Evolutionary conservation across 2,113 vertebrate species (phyloP), one percentile per base, ranked within the genome.

Genomic region (Tor tambroides): DNA sequence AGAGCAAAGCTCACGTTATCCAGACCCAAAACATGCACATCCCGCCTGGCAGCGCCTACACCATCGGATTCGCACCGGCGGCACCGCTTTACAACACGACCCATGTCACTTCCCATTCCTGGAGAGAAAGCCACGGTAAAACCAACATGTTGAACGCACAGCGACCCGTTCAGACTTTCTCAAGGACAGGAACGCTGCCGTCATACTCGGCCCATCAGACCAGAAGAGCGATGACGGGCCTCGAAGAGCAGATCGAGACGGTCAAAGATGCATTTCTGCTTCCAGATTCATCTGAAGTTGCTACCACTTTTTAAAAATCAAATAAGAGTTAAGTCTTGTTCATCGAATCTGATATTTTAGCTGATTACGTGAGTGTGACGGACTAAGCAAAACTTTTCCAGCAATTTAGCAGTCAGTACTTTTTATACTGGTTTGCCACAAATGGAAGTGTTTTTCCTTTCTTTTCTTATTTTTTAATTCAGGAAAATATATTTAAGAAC

Each of bases 291-390:
- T 74, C 86, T 26, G 93, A 94, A 69, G 92, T 95, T 59, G 94
- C 95, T 23, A 95, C 95, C 9, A 92, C 94, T 23, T 95, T 95
- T 91, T 95, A 92, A 28, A 49, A 3, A 59, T 59, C 56, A n/a
- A 2, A 59, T 59, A 59, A 59, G 21, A 23, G 56, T 59, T 59
- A 2, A 23, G 21, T 23, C 54, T 59, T 21, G 54, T 59, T 23
- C 54, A 23, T 59, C 19, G 7, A 23, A 59, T 59, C 54, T 59
- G 54, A 23, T 8, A 2, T 59, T 59, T 59, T 54, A 21, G 49
- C 14, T 17, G 49, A 51, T 51, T 17, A 51, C 1, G 49, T 17
- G 49, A 51, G 51, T 5, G 15, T 54, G 51, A 54, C 6, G 17
- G 51, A 54, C 51, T 54, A 17, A 51, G 46, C 49, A 51, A 51